These are phyloP conservation scores for Zaprionus inermis DNA, from an alignment of 1,140 invertebrate species.

Conservation along the genomic window DNA sequence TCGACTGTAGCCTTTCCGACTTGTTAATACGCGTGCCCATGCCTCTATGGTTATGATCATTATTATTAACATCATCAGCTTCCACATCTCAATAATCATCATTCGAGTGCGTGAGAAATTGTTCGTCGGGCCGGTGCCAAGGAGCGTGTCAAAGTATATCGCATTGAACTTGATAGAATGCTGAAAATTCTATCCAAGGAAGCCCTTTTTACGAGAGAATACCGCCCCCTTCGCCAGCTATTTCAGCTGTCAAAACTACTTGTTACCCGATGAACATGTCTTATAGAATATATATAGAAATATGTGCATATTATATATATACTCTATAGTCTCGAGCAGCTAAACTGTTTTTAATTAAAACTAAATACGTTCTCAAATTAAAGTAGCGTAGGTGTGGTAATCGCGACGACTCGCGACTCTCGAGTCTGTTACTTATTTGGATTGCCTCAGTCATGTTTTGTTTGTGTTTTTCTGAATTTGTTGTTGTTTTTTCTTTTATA, in stretches of 20 bases:
- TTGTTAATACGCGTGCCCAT: conserved; percentile 15
- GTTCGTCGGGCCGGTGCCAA: conserved; percentile 19
- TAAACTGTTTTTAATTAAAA: conserved; percentile 76
- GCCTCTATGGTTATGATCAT: conserved; percentile 23
- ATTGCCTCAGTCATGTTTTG: conserved; percentile 60
- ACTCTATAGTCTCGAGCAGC: conserved; percentile 8
- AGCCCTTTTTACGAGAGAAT: not conserved
- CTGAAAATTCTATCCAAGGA: not conserved
- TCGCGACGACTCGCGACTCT: conserved; percentile 48
- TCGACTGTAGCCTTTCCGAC: no score
- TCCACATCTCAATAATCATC: conserved; percentile 26
- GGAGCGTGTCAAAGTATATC: conserved; percentile 26
- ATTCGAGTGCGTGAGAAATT: conserved; percentile 33
- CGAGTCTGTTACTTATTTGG: conserved; percentile 67
- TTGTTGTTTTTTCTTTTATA: conserved; percentile 26
- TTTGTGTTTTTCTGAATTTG: conserved; percentile 26
- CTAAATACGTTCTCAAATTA: conserved; percentile 46
- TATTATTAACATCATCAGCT: conserved; percentile 45
- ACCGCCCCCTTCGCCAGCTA: not conserved
- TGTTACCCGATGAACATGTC: not conserved
- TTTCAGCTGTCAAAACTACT: conserved; percentile 41
- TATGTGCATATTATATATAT: conserved; percentile 3
- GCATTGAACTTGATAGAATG: conserved; percentile 69
- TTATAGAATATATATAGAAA: conserved; percentile 16
- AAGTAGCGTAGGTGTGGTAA: conserved; percentile 65